phyloP scores from a whole-genome alignment of 1,140 invertebrate genomes.

The Planococcus citri region DNA sequence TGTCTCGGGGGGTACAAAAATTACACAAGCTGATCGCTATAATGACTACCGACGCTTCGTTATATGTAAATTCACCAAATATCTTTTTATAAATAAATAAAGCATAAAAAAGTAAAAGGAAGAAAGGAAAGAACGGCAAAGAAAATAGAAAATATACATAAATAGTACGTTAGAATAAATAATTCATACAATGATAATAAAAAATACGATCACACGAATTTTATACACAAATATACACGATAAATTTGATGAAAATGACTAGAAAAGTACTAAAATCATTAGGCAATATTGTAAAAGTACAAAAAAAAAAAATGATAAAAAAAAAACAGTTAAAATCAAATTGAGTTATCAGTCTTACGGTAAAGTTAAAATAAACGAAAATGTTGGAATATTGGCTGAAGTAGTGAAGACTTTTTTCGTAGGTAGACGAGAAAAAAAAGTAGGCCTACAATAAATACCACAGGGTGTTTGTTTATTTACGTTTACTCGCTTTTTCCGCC shows the following conservation, averaged over 20 bases:
- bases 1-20: no score
- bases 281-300: not conserved
- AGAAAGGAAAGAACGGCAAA: not conserved
- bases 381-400: not conserved
- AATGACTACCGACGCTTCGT: no score
- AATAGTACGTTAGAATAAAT: not conserved
- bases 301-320: not conserved
- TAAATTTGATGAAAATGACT: conserved; percentile 20
- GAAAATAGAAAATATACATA: not conserved
- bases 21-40: no score
- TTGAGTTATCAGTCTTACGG: conserved; percentile 14
- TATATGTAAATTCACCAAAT: no score
- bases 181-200: not conserved
- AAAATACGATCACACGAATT: conserved; percentile 10
- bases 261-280: conserved; percentile 16
- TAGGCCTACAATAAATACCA: not conserved
- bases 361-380: not conserved
- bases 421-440: not conserved
- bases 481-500: conserved; percentile 43
- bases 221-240: conserved; percentile 13
- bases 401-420: not conserved
- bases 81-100: no score
- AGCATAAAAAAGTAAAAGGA: not conserved
- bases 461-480: conserved; percentile 26
- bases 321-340: conserved; percentile 6